Conservation (phyloP, 2,797 vertebrate species). For the Rhinoraja longicauda region DNA sequence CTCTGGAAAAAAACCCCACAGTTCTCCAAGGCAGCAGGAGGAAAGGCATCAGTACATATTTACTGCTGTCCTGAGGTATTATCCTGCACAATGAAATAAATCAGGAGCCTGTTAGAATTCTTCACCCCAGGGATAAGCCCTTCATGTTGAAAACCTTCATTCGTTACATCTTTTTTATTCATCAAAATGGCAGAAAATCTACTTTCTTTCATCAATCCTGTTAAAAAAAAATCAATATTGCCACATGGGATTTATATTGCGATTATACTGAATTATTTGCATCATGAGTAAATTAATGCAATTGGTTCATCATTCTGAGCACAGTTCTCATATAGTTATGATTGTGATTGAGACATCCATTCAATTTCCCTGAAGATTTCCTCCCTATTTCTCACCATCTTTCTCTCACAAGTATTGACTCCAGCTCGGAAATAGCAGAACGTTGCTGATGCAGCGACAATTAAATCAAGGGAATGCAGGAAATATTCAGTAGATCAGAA, state of each 20-base stretch:
- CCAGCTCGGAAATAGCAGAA: neutral
- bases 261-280: neutral
- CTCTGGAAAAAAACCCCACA: neutral
- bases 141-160: conserved; percentile 17
- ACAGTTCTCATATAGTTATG: neutral
- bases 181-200: neutral
- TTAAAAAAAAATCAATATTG: conserved; percentile 19
- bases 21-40: conserved; percentile 21
- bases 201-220: neutral
- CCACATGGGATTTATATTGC: neutral
- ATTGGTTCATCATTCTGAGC: neutral
- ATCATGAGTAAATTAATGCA: neutral
- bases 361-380: neutral
- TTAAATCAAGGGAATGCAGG: too few species aligned
- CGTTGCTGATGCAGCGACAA: too few species aligned
- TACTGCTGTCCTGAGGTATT: conserved; percentile 32
- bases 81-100: conserved; percentile 33
- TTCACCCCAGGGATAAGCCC: neutral
- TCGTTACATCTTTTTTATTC: neutral
- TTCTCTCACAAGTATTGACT: neutral
- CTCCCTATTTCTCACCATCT: neutral
- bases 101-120: conserved; percentile 9
- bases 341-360: neutral
- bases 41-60: conserved; percentile 20
- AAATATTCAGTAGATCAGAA: too few species aligned